Conservation (phyloP, 2,797 vertebrate species). For the Liparis tanakae region DNA sequence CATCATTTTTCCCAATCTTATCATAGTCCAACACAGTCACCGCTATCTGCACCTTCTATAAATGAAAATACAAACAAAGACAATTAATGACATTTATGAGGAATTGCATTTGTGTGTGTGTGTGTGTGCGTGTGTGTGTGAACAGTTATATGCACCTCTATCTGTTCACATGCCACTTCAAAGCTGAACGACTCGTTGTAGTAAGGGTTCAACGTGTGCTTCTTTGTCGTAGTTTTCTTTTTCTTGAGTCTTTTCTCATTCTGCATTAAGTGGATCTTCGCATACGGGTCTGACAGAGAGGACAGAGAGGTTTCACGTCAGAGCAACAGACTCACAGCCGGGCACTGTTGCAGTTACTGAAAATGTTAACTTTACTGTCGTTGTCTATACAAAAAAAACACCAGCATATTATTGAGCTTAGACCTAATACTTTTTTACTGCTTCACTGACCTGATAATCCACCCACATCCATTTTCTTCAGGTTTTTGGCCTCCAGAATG, state of each 20-base stretch:
- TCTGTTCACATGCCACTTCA: conserved; percentile 96
- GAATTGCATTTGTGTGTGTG: not conserved
- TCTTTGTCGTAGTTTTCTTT: conserved; percentile 99
- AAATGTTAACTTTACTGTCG: not conserved
- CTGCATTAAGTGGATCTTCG: conserved; percentile 98
- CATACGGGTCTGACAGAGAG: conserved; percentile 92
- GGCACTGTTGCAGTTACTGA: conserved; percentile 39
- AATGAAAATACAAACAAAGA: conserved; percentile 30
- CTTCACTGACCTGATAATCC: conserved; percentile 91
- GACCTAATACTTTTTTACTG: not conserved
- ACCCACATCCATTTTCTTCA: conserved; percentile 99
- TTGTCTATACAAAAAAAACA: not conserved
- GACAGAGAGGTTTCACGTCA: conserved; percentile 51
- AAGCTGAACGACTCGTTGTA: conserved; percentile 99
- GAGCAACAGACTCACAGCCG: conserved; percentile 41
- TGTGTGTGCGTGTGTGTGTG: not conserved
- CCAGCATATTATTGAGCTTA: not conserved
- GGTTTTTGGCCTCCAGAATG: conserved; percentile 97
- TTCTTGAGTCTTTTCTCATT: conserved; percentile 98
- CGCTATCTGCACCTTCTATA: conserved; percentile 95
- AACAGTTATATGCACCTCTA: conserved; percentile 86
- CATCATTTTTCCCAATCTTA: conserved; percentile 99
- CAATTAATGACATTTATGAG: not conserved
- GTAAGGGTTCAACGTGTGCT: conserved; percentile 98
- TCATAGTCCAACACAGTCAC: conserved; percentile 99